Evolutionary conservation across 2,113 vertebrate species (phyloP).

Genomic region (Xiphophorus maculatus): DNA sequence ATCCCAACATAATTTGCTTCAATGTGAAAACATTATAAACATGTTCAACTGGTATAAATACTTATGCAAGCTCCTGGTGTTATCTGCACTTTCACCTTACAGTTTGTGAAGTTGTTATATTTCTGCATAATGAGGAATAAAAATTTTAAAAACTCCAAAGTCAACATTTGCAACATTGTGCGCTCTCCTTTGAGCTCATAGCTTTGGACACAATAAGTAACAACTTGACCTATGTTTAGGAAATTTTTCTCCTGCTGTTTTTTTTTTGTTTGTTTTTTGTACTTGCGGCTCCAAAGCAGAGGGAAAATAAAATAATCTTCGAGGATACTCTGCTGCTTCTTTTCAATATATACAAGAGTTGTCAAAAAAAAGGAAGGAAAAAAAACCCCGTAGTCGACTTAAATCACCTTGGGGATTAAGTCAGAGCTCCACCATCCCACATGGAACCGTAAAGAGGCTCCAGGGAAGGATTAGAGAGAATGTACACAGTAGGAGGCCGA

Average conservation of each 20-base stretch:
- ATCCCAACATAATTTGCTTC: too few species aligned
- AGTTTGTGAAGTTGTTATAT: neutral
- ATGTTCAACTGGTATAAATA: too few species aligned
- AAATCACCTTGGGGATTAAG: conserved; percentile 70
- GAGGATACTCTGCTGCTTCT: conserved; percentile 34
- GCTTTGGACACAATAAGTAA: conserved; percentile 10
- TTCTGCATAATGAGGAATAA: neutral
- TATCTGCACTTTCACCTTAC: too few species aligned
- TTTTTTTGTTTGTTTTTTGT: neutral
- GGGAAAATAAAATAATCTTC: conserved; percentile 28
- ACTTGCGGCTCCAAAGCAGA: conserved; percentile 15
- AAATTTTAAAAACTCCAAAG: conserved; percentile 1
- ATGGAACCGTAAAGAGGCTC: conserved; percentile 65
- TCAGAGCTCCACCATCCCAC: conserved; percentile 50
- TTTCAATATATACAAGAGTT: conserved; percentile 44
- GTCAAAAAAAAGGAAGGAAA: conserved; percentile 30
- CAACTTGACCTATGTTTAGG: conserved; percentile 7
- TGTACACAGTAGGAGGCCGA: conserved; percentile 55
- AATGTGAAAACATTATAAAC: too few species aligned
- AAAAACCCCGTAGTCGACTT: conserved; percentile 31
- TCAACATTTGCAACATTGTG: neutral
- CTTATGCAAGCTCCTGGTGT: too few species aligned
- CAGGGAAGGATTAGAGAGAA: conserved; percentile 62
- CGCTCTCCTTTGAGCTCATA: neutral
- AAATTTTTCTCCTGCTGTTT: conserved; percentile 28